Evolutionary conservation across 2,888 invertebrate species (phyloP).

Genomic region (Metallyticus violacea): DNA sequence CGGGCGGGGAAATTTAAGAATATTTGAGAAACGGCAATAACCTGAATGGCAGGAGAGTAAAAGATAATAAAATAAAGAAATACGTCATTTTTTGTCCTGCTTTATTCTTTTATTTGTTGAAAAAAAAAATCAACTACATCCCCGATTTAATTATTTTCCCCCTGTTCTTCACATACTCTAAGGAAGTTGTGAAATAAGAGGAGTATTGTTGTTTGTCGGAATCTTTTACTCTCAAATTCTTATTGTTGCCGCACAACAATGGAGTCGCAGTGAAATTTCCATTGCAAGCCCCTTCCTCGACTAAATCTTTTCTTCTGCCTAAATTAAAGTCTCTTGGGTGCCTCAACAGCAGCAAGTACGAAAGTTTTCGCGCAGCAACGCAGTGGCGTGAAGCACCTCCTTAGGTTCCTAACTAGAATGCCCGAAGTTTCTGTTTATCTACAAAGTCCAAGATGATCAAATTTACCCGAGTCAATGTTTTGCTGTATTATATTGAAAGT

Average conservation of each 20-base stretch:
- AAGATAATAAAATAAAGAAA: not conserved
- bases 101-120: not conserved
- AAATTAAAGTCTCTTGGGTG: constrained; percentile 21
- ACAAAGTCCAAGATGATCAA: too few species aligned
- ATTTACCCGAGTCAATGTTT: too few species aligned
- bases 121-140: not conserved
- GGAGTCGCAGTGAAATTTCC: constrained; percentile 7
- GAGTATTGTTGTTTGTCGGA: not conserved
- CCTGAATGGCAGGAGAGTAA: not conserved
- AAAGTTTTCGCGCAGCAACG: not conserved
- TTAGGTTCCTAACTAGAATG: not conserved
- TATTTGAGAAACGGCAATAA: not conserved
- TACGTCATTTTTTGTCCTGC: not conserved
- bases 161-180: not conserved
- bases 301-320: constrained; percentile 17
- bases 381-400: not conserved
- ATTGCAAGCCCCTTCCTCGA: not conserved
- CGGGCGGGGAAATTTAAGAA: not conserved
- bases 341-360: not conserved
- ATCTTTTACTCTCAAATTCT: not conserved
- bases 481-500: too few species aligned
- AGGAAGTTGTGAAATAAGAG: not conserved
- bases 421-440: too few species aligned
- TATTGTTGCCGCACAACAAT: constrained; percentile 26
- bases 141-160: constrained; percentile 21